These are phyloP conservation scores for Colius striatus DNA, from an alignment of 2,113 vertebrate genomes.

Conservation along the genomic window DNA sequence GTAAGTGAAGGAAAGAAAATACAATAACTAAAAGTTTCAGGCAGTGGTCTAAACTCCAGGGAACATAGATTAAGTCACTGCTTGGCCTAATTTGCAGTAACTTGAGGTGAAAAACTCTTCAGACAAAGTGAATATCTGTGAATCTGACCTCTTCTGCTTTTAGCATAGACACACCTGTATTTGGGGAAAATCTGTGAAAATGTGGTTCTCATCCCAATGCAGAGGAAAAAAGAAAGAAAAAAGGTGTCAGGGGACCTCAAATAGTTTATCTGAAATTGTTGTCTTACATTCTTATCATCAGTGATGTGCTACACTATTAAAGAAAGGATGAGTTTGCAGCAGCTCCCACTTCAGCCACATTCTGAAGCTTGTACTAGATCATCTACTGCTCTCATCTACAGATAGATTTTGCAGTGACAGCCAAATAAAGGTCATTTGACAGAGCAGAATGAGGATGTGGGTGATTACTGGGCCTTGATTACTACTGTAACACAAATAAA, in stretches of 20 bases:
- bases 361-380: background rate
- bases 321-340: background rate
- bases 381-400: background rate
- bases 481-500: constrained; percentile 27
- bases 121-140: background rate
- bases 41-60: background rate
- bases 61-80: background rate
- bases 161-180: background rate
- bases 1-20: background rate
- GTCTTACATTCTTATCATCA: background rate
- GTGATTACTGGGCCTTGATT: constrained; percentile 27
- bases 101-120: background rate
- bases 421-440: constrained; percentile 23
- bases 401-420: background rate
- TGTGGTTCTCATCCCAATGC: background rate
- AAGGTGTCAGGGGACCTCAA: background rate
- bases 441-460: background rate
- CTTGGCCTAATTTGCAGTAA: background rate
- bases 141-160: constrained; percentile 1
- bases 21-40: background rate
- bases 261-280: background rate
- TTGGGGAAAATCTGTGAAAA: background rate
- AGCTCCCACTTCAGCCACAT: background rate
- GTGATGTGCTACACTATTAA: background rate
- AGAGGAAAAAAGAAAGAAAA: background rate